Base-by-base conservation (phyloP, 2,888 invertebrate genomes). In the Latrodectus hesperus region DNA sequence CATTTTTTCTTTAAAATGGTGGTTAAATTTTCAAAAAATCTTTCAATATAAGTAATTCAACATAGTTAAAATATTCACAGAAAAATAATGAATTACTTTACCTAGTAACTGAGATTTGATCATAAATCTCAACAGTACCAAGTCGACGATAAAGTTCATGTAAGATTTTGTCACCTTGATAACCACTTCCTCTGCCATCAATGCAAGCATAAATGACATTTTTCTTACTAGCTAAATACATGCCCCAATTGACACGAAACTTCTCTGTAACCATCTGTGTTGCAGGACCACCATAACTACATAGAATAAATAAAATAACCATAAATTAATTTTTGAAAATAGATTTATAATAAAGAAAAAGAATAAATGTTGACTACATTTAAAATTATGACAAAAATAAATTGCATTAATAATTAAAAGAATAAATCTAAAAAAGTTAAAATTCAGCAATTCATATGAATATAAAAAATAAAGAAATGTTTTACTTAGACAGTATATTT, bases 41-140 rank as follows among this genome's bases (percentile, higher is more conserved):
- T 38, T 38, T 38, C 38, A 38, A 38, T 38, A 38, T 38, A 38
- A 38, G 38, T 6, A 38, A 38, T 38, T 38, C 38, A 38, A 38
- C 38, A 38, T 38, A 38, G 2, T 38, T 38, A 60, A 10, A 60
- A 14, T 10, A 60, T 10, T 60, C 12, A 60, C 12, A 60, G 10
- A 60, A 60, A 60, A 60, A 60, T 16, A 6, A 5, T 60, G 60
- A 60, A 60, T 80, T 10, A 55, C 65, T 17, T 53, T 74, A 89
- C 90, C 96, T 96, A 91, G 80, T 89, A 90, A 90, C 89, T 90
- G 84, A 78, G 80, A 91, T 93, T 92, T 98, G 98, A 93, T 99
- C 99, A 11, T 96, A 95, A n/a, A 98, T 95, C 93, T 99, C 99
- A 0, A 97, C 95, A 0, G 96, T 96, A 1, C 99, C 99, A 16